Conservation (phyloP, 2,888 invertebrate species). For the Spisula solida region DNA sequence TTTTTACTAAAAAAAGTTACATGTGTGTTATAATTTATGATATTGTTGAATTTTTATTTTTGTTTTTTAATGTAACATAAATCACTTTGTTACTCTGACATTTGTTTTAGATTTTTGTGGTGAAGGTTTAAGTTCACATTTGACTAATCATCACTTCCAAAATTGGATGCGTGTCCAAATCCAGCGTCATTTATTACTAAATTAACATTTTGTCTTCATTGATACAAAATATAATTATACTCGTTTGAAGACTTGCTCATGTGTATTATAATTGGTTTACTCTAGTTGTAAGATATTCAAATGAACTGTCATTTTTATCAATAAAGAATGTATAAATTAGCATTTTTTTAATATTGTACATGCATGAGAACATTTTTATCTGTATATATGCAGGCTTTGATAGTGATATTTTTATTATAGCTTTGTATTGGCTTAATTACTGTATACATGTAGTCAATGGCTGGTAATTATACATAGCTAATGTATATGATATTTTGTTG, state of each 20-base stretch:
- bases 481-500: no score
- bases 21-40: neutral
- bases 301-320: neutral
- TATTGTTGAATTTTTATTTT: neutral
- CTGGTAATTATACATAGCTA: no score
- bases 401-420: no score
- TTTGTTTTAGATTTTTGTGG: slow-evolving; percentile 10
- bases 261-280: no score
- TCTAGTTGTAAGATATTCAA: no score
- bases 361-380: no score
- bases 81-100: neutral
- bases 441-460: no score
- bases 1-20: neutral
- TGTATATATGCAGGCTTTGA: no score
- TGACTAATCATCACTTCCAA: neutral
- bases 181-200: neutral
- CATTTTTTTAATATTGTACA: neutral
- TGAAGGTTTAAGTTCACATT: neutral
- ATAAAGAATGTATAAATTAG: neutral
- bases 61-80: neutral
- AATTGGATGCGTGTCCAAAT: neutral
- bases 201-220: neutral
- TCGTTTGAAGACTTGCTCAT: no score
- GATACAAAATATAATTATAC: no score
- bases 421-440: no score